Evolutionary conservation across 1,140 invertebrate genomes (phyloP).

Genomic region (Macrocentrus cingulum): DNA sequence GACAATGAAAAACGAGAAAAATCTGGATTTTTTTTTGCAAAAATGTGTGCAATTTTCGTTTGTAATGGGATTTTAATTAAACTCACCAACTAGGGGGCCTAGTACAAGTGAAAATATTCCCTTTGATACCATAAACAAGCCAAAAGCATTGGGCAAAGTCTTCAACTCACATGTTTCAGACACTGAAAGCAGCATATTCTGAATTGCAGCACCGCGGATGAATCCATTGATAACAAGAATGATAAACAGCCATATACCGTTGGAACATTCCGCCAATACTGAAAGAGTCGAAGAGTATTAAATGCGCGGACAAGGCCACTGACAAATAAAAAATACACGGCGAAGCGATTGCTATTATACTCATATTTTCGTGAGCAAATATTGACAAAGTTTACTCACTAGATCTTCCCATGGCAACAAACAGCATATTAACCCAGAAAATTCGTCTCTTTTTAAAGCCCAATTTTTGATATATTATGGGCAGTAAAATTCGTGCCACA

Average conservation of each 20-base stretch:
- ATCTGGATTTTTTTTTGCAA: too few species aligned
- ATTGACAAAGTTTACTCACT: constrained; percentile 59
- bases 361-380: constrained; percentile 9
- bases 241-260: constrained; percentile 49
- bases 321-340: too few species aligned
- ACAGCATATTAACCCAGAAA: constrained; percentile 68
- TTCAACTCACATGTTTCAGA: constrained; percentile 73
- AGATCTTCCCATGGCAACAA: constrained; percentile 70
- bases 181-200: constrained; percentile 74
- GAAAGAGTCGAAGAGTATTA: constrained; percentile 25
- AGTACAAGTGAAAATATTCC: constrained; percentile 69
- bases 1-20: too few species aligned
- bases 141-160: constrained; percentile 73
- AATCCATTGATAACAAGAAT: constrained; percentile 72
- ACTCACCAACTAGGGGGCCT: constrained; percentile 72
- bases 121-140: constrained; percentile 76
- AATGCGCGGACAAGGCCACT: constrained; percentile 13
- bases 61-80: constrained; percentile 1
- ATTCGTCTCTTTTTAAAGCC: constrained; percentile 69
- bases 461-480: constrained; percentile 70
- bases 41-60: too few species aligned
- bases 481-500: constrained; percentile 68
- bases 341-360: too few species aligned
- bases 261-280: constrained; percentile 61
- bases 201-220: constrained; percentile 71